Evolutionary conservation across 2,113 vertebrate species (phyloP).

Genomic region (Nothoprocta perdicaria): DNA sequence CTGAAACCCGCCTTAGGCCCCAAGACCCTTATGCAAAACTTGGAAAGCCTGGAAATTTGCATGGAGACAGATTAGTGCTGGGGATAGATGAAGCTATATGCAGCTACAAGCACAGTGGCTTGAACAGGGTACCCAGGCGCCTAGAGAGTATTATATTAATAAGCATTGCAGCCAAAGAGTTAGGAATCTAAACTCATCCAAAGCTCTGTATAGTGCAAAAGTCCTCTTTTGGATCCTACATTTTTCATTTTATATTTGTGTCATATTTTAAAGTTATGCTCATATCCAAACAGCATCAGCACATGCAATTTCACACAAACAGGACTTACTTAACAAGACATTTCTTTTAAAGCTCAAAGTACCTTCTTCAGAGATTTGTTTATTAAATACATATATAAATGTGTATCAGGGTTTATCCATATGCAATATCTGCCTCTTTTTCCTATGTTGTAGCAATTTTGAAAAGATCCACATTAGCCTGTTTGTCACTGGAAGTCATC

Average conservation of each 20-base stretch:
- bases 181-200: background rate
- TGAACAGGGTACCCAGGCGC: background rate
- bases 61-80: background rate
- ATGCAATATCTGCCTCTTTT: background rate
- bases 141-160: background rate
- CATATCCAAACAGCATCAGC: background rate
- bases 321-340: background rate
- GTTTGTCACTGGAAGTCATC: background rate
- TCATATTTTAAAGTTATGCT: background rate
- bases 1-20: background rate
- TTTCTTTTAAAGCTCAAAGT: background rate
- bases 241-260: background rate
- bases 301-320: background rate
- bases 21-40: background rate
- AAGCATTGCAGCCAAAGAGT: background rate
- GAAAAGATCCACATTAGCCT: background rate
- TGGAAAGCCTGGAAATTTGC: background rate
- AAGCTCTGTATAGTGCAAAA: background rate
- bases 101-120: background rate
- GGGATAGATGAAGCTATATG: background rate
- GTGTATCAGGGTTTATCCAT: background rate
- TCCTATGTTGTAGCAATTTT: background rate
- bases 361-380: background rate
- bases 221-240: background rate
- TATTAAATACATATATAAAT: background rate